Evolutionary conservation across 2,797 vertebrate species (phyloP).

Genomic region (Buphagus erythrorhynchus): DNA sequence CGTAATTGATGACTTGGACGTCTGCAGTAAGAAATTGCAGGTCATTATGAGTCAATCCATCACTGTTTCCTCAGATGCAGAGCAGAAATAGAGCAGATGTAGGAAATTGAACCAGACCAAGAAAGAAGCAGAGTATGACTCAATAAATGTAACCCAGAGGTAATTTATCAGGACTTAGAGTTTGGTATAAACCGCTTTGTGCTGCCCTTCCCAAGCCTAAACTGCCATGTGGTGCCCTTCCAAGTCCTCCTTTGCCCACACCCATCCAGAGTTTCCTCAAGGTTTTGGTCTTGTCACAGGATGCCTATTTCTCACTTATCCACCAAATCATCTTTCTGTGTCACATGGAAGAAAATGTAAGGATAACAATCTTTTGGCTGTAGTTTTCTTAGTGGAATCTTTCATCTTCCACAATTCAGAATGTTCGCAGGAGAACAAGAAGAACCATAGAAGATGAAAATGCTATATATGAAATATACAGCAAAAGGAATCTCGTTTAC

Average conservation of each 20-base stretch:
- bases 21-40: constrained; percentile 4
- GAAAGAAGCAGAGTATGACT: neutral
- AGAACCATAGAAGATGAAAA: neutral
- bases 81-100: constrained; percentile 32
- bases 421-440: neutral
- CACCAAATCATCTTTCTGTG: neutral
- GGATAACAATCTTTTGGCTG: neutral
- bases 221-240: neutral
- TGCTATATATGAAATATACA: neutral
- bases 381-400: neutral
- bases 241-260: neutral
- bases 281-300: neutral
- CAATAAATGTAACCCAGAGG: constrained; percentile 4
- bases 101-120: constrained; percentile 4
- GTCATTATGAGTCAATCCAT: neutral
- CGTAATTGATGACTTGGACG: neutral
- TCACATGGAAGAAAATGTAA: neutral
- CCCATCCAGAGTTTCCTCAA: neutral
- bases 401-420: neutral
- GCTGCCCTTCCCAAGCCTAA: neutral
- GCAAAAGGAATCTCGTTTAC: neutral
- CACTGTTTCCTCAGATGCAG: constrained; percentile 18
- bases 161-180: neutral
- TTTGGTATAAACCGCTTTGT: neutral
- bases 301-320: neutral